Evolutionary conservation across 2,113 vertebrate species (phyloP).

Genomic region (Pluvianellus socialis): DNA sequence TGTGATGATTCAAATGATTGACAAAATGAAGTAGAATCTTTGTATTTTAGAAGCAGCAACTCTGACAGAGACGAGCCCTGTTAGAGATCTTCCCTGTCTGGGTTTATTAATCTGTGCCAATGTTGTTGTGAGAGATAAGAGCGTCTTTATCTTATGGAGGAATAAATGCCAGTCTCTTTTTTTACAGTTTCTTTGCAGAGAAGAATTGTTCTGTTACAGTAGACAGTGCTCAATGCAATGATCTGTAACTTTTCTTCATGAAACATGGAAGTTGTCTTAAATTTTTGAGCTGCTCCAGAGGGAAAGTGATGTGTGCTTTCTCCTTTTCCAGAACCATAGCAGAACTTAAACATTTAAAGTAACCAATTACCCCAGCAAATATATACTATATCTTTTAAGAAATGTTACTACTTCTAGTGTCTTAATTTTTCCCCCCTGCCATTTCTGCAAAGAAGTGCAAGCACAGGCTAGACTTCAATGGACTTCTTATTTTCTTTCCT

Average conservation of each 20-base stretch:
- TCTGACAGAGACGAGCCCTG: not conserved
- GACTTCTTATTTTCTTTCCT: not conserved
- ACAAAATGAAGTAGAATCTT: slow-evolving; percentile 12
- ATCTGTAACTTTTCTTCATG: not conserved
- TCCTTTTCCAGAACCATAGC: not conserved
- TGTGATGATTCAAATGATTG: not conserved
- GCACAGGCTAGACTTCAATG: not conserved
- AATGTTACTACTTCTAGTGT: not conserved
- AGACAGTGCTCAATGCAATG: not conserved
- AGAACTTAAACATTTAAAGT: not conserved
- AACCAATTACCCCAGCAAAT: not conserved
- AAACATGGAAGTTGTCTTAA: not conserved
- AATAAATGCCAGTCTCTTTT: slow-evolving; percentile 36
- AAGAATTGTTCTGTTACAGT: not conserved
- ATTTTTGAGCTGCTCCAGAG: not conserved
- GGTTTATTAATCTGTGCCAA: slow-evolving; percentile 33
- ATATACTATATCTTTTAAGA: not conserved
- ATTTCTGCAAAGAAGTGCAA: not conserved
- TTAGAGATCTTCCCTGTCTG: not conserved
- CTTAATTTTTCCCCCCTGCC: not conserved
- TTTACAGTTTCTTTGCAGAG: not conserved
- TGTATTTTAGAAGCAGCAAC: not conserved
- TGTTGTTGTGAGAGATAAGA: slow-evolving; percentile 24
- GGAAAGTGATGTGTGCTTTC: not conserved
- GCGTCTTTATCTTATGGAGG: not conserved